Evolutionary conservation across 2,888 invertebrate species (phyloP).

Genomic region (Amphipyra tragopoginis): DNA sequence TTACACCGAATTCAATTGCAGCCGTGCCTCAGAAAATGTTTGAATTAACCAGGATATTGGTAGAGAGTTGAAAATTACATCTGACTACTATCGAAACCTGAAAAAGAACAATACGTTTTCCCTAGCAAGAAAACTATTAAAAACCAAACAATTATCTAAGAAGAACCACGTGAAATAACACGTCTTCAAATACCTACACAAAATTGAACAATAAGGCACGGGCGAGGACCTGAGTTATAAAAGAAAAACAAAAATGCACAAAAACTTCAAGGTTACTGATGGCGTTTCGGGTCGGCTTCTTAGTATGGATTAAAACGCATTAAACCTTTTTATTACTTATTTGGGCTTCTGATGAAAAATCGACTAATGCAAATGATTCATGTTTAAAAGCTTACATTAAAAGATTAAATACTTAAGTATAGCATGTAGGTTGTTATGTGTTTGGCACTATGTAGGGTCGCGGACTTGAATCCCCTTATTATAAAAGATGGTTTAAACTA

Average conservation of each 20-base stretch:
- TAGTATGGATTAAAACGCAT: conserved; percentile 31
- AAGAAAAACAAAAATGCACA: conserved; percentile 33
- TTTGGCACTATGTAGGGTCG: not conserved
- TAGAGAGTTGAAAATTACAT: too few relatives aligned
- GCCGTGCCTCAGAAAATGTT: too few relatives aligned
- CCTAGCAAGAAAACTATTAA: too few relatives aligned
- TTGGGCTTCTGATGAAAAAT: conserved; percentile 27
- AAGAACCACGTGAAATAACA: conserved; percentile 8
- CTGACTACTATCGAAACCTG: too few relatives aligned
- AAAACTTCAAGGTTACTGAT: conserved; percentile 37
- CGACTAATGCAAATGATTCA: conserved; percentile 5
- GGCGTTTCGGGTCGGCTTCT: conserved; percentile 20
- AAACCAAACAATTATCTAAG: not conserved
- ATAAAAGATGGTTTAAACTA: too few relatives aligned
- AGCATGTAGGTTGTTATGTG: too few relatives aligned
- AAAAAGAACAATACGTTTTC: too few relatives aligned
- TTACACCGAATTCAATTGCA: too few relatives aligned
- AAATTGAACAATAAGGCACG: conserved; percentile 32
- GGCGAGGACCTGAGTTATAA: conserved; percentile 33
- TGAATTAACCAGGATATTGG: too few relatives aligned
- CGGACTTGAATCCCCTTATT: too few relatives aligned
- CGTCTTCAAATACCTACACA: conserved; percentile 23
- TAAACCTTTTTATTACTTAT: conserved; percentile 37
- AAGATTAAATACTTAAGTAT: not conserved
- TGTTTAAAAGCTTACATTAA: conserved; percentile 1